Evolutionary conservation across 2,888 invertebrate genomes (phyloP), one percentile per base, ranked within the genome.

Genomic region (Baronia brevicornis): DNA sequence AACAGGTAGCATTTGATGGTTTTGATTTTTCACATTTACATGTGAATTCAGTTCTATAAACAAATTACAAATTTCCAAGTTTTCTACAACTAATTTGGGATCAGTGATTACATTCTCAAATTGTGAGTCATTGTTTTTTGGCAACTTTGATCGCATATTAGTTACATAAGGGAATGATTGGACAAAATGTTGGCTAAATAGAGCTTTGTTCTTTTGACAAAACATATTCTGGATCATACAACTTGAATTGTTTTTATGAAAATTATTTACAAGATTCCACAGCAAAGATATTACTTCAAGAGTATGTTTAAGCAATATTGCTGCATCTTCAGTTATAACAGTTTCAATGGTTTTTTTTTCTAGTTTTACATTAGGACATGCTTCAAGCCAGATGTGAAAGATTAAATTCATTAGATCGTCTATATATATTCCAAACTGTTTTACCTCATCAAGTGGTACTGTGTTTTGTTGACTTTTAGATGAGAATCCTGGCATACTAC

Each of bases 381-480:
- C 91, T 82, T 96, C 96, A 11, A 93, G 65, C 94, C 95, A 96
- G 28, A 92, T 91, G 62, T 95, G 94, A 60, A 91, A 87, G 33
- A 96, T 79, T 11, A 96, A 72, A 1, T 95, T 93, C 71, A 95
- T 84, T 24, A 95, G 72, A 17, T 88, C 87, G 38, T 87, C 79
- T 14, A 90, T 80, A 60, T 93, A 91, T 28, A 84, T 84, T 33
- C 85, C 78, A 36, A 93, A 85, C 41, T 74, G 78, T 20, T 75
- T 75, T 2, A 72, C 72, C 44, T 82, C 75, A 57, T 86, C 74
- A 8, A 79, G 51, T 32, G 55, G 55, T 11, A 47, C 43, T 4
- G 47, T 43, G 24, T 71, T 70, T 38, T 72, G 64, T 8, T 58
- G 48, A 38, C 66, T 70, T 46, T 75, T 84, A 12, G 73, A 61